Conservation (phyloP, 2,888 invertebrate genomes). For the Nipponacmea schrenckii region DNA sequence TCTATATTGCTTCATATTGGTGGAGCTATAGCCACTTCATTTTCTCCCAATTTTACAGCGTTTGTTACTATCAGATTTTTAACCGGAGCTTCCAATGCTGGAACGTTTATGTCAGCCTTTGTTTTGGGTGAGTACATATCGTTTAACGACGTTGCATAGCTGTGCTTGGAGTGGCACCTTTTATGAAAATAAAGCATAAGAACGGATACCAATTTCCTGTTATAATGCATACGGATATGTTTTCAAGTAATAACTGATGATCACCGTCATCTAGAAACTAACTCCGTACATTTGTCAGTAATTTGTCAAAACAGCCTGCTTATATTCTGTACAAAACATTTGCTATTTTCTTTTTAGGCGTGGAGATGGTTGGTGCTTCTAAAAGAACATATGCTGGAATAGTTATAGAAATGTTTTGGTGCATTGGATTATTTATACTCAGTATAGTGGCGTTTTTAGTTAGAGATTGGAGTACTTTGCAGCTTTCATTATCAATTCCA, state of each 20-base stretch:
- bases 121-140: slow-evolving; percentile 71
- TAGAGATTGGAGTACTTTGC: slow-evolving; percentile 43
- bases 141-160: too few relatives aligned
- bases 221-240: too few relatives aligned
- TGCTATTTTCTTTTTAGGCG: slow-evolving; percentile 34
- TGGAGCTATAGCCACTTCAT: slow-evolving; percentile 76
- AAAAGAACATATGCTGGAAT: slow-evolving; percentile 64
- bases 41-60: slow-evolving; percentile 78
- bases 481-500: slow-evolving; percentile 44
- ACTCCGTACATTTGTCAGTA: too few relatives aligned
- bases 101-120: slow-evolving; percentile 83
- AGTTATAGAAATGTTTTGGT: slow-evolving; percentile 63
- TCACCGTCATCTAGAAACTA: too few relatives aligned
- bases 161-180: too few relatives aligned
- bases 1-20: slow-evolving; percentile 76
- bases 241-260: too few relatives aligned
- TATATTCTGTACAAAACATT: too few relatives aligned
- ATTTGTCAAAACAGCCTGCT: too few relatives aligned
- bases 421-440: slow-evolving; percentile 50
- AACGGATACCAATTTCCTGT: too few relatives aligned
- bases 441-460: slow-evolving; percentile 39
- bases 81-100: slow-evolving; percentile 79
- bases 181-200: too few relatives aligned
- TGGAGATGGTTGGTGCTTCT: slow-evolving; percentile 66
- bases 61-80: slow-evolving; percentile 78